Conservation (phyloP, 2,113 vertebrate species). For the Strix uralensis region DNA sequence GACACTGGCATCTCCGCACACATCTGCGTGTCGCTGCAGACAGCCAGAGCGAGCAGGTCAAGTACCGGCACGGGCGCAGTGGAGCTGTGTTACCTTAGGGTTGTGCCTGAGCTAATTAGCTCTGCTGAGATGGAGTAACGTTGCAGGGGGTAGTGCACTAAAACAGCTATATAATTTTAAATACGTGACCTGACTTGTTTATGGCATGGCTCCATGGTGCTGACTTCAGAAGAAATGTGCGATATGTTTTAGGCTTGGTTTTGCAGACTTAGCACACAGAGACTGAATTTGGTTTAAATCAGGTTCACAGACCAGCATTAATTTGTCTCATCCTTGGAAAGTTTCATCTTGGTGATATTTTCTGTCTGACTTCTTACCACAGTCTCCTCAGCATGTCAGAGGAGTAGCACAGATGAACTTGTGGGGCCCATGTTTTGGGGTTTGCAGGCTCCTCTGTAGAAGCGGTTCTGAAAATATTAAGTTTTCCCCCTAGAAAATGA, state of each 20-base stretch:
- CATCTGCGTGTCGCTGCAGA: accelerated
- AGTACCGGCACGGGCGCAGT: accelerated
- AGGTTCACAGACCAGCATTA: background rate
- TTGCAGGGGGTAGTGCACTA: background rate
- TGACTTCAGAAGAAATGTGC: background rate
- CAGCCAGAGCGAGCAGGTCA: background rate
- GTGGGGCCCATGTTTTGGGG: background rate
- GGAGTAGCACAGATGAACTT: background rate
- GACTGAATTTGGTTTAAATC: too few species aligned
- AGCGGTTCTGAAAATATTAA: background rate
- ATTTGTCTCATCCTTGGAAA: background rate
- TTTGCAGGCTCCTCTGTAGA: background rate
- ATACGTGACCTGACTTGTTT: background rate
- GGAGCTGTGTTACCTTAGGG: background rate
- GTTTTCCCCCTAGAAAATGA: background rate
- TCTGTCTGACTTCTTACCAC: background rate
- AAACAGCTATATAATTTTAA: background rate
- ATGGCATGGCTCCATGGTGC: background rate
- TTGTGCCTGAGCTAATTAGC: background rate
- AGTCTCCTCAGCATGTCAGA: background rate
- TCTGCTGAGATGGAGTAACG: background rate
- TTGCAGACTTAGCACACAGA: background rate
- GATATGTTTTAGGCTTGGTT: background rate
- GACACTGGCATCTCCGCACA: background rate
- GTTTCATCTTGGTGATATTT: background rate